Base-by-base conservation (phyloP, 1,140 invertebrate species). In the Chrysopa pallens region DNA sequence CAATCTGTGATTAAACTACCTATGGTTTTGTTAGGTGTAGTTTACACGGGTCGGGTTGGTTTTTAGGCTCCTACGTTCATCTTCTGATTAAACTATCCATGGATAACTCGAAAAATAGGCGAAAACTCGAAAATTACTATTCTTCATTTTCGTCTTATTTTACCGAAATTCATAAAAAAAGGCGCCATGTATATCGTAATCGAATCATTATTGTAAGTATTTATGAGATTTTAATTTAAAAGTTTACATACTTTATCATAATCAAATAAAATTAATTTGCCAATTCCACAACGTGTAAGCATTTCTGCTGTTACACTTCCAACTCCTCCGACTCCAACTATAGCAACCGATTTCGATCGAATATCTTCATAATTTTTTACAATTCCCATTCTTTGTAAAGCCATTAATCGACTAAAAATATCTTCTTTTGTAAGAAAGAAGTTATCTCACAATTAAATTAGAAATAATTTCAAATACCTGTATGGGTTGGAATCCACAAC, bases 401-500 rank as follows among this genome's bases (percentile, higher is more conserved):
- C 95, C 93, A 99, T 98, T 4, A 99, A 65, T 23, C 96, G 90
- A 70, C 93, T 94, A 52, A 35, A 72, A 67, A 41, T 42, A 44
- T 29, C 37, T 49, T 35, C 14, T 15, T 27, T 43, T 38, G 27
- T 31, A 38, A 33, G 31, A 43, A 39, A 53, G 31, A 9, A 39
- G 13, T 14, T 33, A 31, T 46, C 33, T 50, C 39, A 48, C 41
- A 44, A 33, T 28, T 27, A 14, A 17, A 42, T 29, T 31, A n/a
- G n/a, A n/a, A n/a, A n/a, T n/a, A n/a, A 17, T 29, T 42, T 6
- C 31, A 27, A 36, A 59, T 63, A 90, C 86, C 86, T 96, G 70
- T 99, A 99, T 1, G 95, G 96, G 73, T 99, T 99, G 0, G 89
- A 86, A 66, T 98, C 94, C 11, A 94, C 84, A n/a, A 98, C 95